A percentile compares a stretch with the other conserved stretches of the same genome.
These are phyloP conservation scores for Actinia tenebrosa DNA, from an alignment of 64 coral and sea anemone genomes.

Conservation along the genomic window DNA sequence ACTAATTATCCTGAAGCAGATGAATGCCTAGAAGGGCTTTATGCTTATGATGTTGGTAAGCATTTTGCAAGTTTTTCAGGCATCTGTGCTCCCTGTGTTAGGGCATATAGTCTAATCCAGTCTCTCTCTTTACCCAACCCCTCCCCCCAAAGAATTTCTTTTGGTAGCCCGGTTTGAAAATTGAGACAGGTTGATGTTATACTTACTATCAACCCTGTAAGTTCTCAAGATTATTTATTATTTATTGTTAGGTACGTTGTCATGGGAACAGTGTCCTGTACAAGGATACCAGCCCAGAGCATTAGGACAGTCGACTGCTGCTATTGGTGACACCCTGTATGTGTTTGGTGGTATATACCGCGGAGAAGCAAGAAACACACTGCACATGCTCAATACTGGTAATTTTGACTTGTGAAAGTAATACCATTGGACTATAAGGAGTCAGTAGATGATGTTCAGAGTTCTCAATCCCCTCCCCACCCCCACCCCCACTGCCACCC, in stretches of 20 bases:
- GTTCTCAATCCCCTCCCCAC: too few relatives aligned
- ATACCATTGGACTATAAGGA: not conserved
- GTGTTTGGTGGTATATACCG: conserved; percentile 86
- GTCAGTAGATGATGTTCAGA: not conserved
- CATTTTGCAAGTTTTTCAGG: not conserved
- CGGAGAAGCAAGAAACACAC: conserved; percentile 59
- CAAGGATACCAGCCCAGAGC: conserved; percentile 71
- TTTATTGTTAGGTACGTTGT: conserved; percentile 64
- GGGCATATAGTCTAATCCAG: too few relatives aligned
- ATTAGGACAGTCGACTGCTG: conserved; percentile 72
- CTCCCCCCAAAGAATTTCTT: not conserved
- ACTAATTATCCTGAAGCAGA: conserved; percentile 75
- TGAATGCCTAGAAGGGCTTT: conserved; percentile 78
- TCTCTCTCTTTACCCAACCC: too few relatives aligned
- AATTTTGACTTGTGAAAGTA: not conserved
- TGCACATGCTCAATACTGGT: conserved; percentile 88
- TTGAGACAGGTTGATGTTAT: not conserved
- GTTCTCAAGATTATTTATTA: not conserved
- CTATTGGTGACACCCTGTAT: conserved; percentile 80
- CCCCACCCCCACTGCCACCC: too few relatives aligned
- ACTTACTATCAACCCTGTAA: not conserved
- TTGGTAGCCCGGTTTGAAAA: not conserved
- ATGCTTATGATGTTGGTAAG: conserved; percentile 92
- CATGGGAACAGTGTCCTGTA: conserved; percentile 82
- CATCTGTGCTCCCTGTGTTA: not conserved